phyloP scores from a whole-genome alignment of 2,113 vertebrate species.

The Myotis lucifugus region DNA sequence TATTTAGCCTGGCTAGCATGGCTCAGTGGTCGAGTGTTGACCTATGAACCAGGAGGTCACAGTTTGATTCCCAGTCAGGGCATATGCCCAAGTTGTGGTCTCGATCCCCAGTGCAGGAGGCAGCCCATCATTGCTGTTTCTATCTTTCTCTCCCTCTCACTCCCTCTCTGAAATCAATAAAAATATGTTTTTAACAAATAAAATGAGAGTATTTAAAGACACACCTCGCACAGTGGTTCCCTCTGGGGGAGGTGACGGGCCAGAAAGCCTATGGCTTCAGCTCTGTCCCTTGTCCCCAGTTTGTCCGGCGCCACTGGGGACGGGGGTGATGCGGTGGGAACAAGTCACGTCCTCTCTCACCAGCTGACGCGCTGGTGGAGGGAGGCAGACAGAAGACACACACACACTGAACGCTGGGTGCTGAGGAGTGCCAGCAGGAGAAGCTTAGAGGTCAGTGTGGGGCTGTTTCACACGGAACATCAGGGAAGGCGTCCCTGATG shows the following conservation, averaged over 20 bases:
- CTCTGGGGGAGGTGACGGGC: not conserved
- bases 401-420: not conserved
- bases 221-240: not conserved
- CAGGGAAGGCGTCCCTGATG: not conserved
- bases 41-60: no score
- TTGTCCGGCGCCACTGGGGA: no score
- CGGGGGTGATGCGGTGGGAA: not conserved
- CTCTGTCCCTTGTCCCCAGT: not conserved
- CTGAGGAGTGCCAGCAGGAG: not conserved
- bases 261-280: not conserved
- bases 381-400: not conserved
- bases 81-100: no score
- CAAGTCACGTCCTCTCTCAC: not conserved
- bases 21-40: no score
- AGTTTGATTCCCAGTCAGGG: no score
- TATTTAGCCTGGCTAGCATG: not conserved
- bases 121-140: no score
- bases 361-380: not conserved
- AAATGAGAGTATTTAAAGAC: not conserved
- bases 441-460: not conserved
- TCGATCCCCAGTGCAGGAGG: no score
- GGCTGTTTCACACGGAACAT: not conserved
- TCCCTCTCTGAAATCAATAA: no score
- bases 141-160: no score
- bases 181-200: not conserved